phyloP scores from a whole-genome alignment of 64 coral and sea anemone species.

The Orbicella faveolata region DNA sequence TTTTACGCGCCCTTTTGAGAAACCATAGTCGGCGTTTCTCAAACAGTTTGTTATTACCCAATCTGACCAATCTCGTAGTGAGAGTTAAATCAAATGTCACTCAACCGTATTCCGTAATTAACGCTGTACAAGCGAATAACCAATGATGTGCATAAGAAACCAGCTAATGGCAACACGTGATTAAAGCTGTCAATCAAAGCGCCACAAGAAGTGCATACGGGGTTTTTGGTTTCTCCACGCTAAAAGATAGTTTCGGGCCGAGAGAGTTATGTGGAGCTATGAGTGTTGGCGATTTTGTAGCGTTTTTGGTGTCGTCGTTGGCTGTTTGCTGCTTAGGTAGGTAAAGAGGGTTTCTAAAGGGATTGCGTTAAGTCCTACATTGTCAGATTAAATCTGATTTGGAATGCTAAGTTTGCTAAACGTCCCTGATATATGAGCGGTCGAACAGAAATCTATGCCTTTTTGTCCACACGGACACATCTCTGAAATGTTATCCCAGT shows the following conservation, averaged over 20 bases:
- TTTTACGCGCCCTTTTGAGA: background rate
- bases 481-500: constrained; percentile 1
- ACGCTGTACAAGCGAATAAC: constrained; percentile 7
- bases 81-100: constrained; percentile 18
- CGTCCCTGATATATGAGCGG: constrained; percentile 17
- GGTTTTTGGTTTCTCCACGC: constrained; percentile 10
- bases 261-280: constrained; percentile 24
- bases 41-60: constrained; percentile 3
- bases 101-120: background rate
- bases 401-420: constrained; percentile 45
- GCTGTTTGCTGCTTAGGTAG: constrained; percentile 35
- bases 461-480: constrained; percentile 4
- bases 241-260: constrained; percentile 8
- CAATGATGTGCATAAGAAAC: constrained; percentile 14
- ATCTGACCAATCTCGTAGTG: background rate
- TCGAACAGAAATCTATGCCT: background rate
- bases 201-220: constrained; percentile 37
- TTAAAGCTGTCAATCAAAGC: constrained; percentile 42
- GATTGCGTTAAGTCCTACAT: constrained; percentile 30
- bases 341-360: constrained; percentile 39
- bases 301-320: constrained; percentile 20
- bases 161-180: constrained; percentile 27
- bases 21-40: background rate
- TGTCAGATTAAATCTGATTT: constrained; percentile 60
- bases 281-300: constrained; percentile 21